Evolutionary conservation across 1,140 invertebrate genomes (phyloP).

Genomic region (Calliphora vicina): DNA sequence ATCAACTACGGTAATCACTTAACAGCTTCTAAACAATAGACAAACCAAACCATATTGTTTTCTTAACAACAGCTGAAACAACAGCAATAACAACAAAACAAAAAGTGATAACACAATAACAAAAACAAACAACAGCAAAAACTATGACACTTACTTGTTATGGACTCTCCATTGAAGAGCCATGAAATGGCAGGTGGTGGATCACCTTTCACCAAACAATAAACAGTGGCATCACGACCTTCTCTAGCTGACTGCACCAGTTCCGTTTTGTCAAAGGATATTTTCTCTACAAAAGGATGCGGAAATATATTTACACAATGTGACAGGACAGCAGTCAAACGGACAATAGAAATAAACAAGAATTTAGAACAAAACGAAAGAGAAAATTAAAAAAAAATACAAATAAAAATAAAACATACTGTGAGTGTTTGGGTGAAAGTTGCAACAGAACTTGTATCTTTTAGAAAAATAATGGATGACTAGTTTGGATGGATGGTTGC

Average conservation of each 20-base stretch:
- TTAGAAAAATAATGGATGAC: background rate
- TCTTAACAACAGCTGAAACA: background rate
- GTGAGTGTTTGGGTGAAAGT: background rate
- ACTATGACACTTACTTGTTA: conserved; percentile 57
- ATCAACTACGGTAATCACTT: background rate
- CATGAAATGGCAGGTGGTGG: conserved; percentile 65
- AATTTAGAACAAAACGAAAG: conserved; percentile 12
- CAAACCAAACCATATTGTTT: background rate
- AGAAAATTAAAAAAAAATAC: conserved; percentile 32
- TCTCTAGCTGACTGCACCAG: conserved; percentile 64
- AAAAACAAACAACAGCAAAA: too few relatives aligned
- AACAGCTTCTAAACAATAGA: background rate
- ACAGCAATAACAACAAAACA: background rate
- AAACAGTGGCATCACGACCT: conserved; percentile 62
- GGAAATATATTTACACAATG: conserved; percentile 20
- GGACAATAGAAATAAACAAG: background rate
- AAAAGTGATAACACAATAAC: too few relatives aligned
- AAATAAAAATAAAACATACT: background rate
- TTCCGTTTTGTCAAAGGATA: conserved; percentile 65
- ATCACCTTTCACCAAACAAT: conserved; percentile 65
- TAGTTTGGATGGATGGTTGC: background rate
- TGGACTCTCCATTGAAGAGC: conserved; percentile 60
- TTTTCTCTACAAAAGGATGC: conserved; percentile 56
- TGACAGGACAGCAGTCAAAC: conserved; percentile 14
- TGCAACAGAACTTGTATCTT: background rate